phyloP scores from a whole-genome alignment of 2,888 invertebrate species.

The Aricia artaxerxes region DNA sequence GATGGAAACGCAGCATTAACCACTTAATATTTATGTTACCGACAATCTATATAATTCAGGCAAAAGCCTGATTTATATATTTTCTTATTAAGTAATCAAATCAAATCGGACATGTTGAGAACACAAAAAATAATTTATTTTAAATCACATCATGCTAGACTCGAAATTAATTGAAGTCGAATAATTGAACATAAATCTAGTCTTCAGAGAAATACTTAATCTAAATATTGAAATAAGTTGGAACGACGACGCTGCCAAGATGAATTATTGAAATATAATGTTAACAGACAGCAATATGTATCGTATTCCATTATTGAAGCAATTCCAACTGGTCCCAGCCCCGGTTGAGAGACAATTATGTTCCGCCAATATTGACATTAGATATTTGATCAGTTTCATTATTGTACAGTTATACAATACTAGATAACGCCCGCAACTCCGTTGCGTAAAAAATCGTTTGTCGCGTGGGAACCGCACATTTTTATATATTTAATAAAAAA shows the following conservation, averaged over 20 bases:
- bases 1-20: too few species aligned
- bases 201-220: not conserved
- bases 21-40: too few species aligned
- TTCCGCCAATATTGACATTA: conserved; percentile 7
- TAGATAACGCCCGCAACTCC: too few species aligned
- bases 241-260: not conserved
- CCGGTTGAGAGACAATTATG: conserved; percentile 1
- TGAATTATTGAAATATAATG: not conserved
- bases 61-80: too few species aligned
- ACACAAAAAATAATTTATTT: not conserved
- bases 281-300: not conserved
- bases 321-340: not conserved
- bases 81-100: too few species aligned
- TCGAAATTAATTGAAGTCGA: not conserved
- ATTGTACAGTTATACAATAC: not conserved
- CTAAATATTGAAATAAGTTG: not conserved
- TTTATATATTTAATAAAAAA: too few species aligned
- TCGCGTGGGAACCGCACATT: too few species aligned
- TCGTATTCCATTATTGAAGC: conserved; percentile 11
- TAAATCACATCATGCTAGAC: not conserved
- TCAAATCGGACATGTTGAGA: not conserved
- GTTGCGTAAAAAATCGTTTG: too few species aligned
- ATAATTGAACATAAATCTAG: not conserved
- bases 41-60: too few species aligned
- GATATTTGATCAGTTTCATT: conserved; percentile 15